phyloP scores from a whole-genome alignment of 2,113 vertebrate species.

The Bujurquina vittata region DNA sequence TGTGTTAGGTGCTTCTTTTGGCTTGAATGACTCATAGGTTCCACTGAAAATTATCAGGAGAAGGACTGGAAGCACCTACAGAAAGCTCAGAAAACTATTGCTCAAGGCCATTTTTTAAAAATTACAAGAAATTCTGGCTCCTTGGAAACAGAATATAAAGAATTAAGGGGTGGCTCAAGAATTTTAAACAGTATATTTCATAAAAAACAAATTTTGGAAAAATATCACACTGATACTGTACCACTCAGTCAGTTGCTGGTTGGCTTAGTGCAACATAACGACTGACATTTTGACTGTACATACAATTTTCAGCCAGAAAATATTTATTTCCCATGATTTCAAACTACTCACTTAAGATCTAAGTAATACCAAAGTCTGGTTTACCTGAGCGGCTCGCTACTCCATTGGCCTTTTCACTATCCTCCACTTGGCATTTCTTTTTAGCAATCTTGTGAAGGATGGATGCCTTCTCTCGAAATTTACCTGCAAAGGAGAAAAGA shows the following conservation, averaged over 20 bases:
- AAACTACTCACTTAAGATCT: not conserved
- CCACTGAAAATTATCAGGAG: not conserved
- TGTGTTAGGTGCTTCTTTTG: not conserved
- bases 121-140: no score
- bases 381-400: slow-evolving; percentile 88
- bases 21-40: no score
- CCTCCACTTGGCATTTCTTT: slow-evolving; percentile 97
- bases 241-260: not conserved
- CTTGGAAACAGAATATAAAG: no score
- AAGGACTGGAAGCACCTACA: not conserved
- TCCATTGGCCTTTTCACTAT: slow-evolving; percentile 91
- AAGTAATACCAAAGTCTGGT: slow-evolving; percentile 26
- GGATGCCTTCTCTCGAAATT: slow-evolving; percentile 96
- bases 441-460: slow-evolving; percentile 99
- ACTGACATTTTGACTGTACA: fast-evolving
- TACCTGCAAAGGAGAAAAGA: slow-evolving; percentile 82
- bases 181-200: not conserved
- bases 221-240: not conserved
- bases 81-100: no score
- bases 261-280: not conserved
- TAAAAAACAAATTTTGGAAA: not conserved
- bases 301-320: not conserved
- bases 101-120: no score
- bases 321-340: not conserved
- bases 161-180: no score